phyloP scores from a whole-genome alignment of 2,888 invertebrate genomes.

The Pollenia griseotomentosa region DNA sequence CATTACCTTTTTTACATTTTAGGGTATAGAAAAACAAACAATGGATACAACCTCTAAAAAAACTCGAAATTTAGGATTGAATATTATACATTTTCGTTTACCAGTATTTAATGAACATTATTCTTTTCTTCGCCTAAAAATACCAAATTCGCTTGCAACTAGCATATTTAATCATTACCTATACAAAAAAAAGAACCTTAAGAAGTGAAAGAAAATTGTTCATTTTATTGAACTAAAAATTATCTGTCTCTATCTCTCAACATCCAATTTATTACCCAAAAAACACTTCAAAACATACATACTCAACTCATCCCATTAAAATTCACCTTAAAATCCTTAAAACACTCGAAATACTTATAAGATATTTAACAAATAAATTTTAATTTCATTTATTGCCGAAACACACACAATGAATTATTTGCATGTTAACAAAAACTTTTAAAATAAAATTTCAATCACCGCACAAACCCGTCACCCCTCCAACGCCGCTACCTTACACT shows the following conservation, averaged over 20 bases:
- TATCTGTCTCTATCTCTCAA: neutral
- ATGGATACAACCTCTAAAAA: slow-evolving; percentile 68
- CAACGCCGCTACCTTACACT: neutral
- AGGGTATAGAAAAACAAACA: slow-evolving; percentile 58
- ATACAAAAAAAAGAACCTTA: slow-evolving; percentile 10
- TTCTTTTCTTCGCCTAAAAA: slow-evolving; percentile 78
- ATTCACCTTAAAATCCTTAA: slow-evolving; percentile 21
- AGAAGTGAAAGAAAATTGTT: slow-evolving; percentile 80
- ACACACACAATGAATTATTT: slow-evolving; percentile 39
- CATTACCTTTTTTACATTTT: slow-evolving; percentile 12
- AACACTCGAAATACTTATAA: neutral
- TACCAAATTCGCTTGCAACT: slow-evolving; percentile 61
- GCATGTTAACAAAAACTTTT: slow-evolving; percentile 35
- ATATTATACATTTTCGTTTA: slow-evolving; percentile 85
- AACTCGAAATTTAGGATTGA: slow-evolving; percentile 83
- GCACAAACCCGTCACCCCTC: neutral
- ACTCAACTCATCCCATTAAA: slow-evolving; percentile 27
- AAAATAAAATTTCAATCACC: slow-evolving; percentile 15
- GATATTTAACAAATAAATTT: neutral
- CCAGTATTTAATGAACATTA: slow-evolving; percentile 84
- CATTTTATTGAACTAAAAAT: slow-evolving; percentile 75
- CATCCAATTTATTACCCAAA: slow-evolving; percentile 42
- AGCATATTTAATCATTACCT: slow-evolving; percentile 52
- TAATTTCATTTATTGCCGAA: slow-evolving; percentile 8
- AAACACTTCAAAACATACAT: slow-evolving; percentile 36